Evolutionary conservation across 1,140 invertebrate species (phyloP), one percentile per base, ranked within the genome.

Genomic region (Drosophila pruinosa): DNA sequence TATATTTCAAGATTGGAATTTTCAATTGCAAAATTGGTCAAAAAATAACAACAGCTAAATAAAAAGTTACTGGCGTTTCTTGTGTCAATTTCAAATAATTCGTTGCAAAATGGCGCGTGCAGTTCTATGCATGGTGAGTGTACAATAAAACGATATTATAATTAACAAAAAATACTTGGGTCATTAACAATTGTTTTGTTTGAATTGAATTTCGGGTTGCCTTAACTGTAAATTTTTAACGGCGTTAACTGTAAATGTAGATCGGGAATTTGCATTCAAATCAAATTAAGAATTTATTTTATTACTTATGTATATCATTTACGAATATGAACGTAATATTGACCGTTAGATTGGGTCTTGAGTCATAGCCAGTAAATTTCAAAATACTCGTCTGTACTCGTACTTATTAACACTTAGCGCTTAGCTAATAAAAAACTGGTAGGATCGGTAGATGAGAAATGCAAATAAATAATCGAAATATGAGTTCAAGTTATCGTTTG

Each of bases 101-200:
- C 78, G 69, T 90, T 72, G 72, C 72, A 78, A 88, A 90, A 90
- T 90, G 89, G 70, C 89, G 89, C 89, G 89, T 90, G 89, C 89
- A 88, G 85, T 69, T 70, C 54, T 89, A 52, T 90, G 89, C 89
- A 90, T 90, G 89, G 89, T 90, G 75, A 90, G 89, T 90, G 75
- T 65, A 34, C 10, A 21, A 31, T 12, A 43, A 24, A 12, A 14
- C 21, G 24, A 15, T 28, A 43, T 36, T 31, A 36, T 45, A 57
- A 19, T 41, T n/a, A 47, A 19, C 15, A 19, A 12, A 21, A 17
- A 19, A 57, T 14, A 24, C 15, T 3, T 10, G 2, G 10, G 2
- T 12, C 19, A 45, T 21, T 21, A 8, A 43, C 17, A 47, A 22
- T 14, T 36, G 34, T 36, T 2, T 12, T 8, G 4, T 2, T 12